A percentile compares a stretch with the other conserved stretches of the same genome.
These are phyloP conservation scores for Crocidura indochinensis DNA, from an alignment of 2,797 vertebrate genomes.

Conservation along the genomic window DNA sequence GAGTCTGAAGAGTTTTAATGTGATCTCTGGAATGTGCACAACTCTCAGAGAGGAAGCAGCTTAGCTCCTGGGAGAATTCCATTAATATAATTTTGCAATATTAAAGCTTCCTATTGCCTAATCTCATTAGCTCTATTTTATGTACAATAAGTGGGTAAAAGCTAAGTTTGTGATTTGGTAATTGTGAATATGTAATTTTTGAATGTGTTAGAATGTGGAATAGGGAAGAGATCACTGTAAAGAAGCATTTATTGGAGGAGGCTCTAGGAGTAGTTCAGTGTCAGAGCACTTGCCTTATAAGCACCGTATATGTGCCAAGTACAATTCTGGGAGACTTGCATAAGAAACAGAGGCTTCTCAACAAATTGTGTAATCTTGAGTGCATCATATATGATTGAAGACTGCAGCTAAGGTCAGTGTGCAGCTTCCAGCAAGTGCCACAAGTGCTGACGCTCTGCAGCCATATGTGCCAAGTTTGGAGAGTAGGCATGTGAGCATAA, in stretches of 20 bases:
- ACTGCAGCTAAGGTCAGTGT: no score
- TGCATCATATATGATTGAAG: no score
- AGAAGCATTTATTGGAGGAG: neutral
- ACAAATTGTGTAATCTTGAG: no score
- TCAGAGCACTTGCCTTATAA: no score
- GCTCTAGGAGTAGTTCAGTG: no score
- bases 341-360: no score
- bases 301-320: no score
- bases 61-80: constrained; percentile 64
- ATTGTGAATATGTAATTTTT: constrained; percentile 63
- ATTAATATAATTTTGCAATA: constrained; percentile 75
- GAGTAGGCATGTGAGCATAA: no score
- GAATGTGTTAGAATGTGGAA: constrained; percentile 53
- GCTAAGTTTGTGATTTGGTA: constrained; percentile 64
- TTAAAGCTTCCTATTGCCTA: constrained; percentile 74
- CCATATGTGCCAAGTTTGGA: no score
- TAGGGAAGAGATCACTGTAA: constrained; percentile 53
- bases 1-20: constrained; percentile 66
- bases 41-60: constrained; percentile 60
- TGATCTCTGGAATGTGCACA: constrained; percentile 74
- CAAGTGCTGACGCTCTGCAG: no score
- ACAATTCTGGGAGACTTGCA: no score
- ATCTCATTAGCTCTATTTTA: constrained; percentile 80
- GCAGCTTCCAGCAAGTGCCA: no score
- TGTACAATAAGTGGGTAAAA: constrained; percentile 75